A percentile compares a stretch with the other conserved stretches of the same genome.
These are phyloP conservation scores for Fabriciana adippe DNA, from an alignment of 2,888 invertebrate genomes.

Conservation along the genomic window DNA sequence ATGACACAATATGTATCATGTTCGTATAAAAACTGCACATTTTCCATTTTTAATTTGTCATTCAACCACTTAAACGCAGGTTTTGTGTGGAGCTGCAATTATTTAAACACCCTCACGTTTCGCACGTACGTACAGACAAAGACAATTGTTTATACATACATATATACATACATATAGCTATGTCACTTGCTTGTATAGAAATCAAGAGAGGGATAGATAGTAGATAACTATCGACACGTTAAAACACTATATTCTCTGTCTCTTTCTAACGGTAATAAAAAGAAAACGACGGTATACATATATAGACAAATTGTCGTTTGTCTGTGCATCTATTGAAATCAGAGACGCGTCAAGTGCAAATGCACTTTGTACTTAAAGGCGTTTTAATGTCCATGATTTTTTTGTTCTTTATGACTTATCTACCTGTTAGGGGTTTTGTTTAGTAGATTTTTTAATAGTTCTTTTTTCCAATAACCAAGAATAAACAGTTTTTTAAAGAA, in stretches of 20 bases:
- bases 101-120: slow-evolving; percentile 51
- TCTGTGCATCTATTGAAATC: slow-evolving; percentile 39
- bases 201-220: slow-evolving; percentile 19
- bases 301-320: slow-evolving; percentile 43
- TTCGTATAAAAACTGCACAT: slow-evolving; percentile 17
- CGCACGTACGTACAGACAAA: slow-evolving; percentile 27
- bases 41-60: slow-evolving; percentile 58
- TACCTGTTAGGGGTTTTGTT: background rate
- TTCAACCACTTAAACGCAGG: slow-evolving; percentile 60
- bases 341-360: slow-evolving; percentile 33
- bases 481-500: too few species aligned
- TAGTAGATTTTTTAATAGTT: too few species aligned
- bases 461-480: too few species aligned
- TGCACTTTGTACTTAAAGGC: slow-evolving; percentile 26
- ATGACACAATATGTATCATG: slow-evolving; percentile 27
- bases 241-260: background rate
- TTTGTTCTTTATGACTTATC: slow-evolving; percentile 17
- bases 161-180: background rate
- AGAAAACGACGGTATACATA: background rate
- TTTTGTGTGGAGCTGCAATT: slow-evolving; percentile 50
- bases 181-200: background rate
- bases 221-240: background rate
- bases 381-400: slow-evolving; percentile 24
- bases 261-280: background rate
- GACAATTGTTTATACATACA: slow-evolving; percentile 32